Conservation (phyloP, 1,140 invertebrate genomes). For the Drosophila ogumai region DNA sequence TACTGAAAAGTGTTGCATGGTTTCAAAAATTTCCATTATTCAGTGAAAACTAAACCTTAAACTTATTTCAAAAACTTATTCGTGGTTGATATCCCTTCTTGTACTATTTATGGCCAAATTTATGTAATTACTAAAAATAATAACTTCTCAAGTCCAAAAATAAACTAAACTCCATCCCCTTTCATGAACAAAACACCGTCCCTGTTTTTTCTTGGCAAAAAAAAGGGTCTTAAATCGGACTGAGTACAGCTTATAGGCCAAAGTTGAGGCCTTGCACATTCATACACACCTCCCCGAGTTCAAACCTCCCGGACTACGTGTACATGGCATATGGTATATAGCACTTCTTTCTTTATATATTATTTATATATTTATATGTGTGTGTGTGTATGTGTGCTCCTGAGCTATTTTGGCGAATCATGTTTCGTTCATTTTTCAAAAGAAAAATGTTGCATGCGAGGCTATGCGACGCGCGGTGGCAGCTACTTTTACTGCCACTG, state of each 20-base stretch:
- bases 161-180: neutral
- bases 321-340: slow-evolving; percentile 32
- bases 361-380: slow-evolving; percentile 28
- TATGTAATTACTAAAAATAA: neutral
- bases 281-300: neutral
- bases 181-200: neutral
- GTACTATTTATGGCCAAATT: neutral
- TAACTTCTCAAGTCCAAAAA: neutral
- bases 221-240: slow-evolving; percentile 17
- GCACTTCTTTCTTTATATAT: slow-evolving; percentile 38
- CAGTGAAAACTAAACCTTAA: neutral
- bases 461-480: slow-evolving; percentile 59
- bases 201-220: slow-evolving; percentile 13
- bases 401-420: slow-evolving; percentile 76
- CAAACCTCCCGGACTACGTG: neutral
- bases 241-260: slow-evolving; percentile 73
- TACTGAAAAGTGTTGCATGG: neutral
- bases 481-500: slow-evolving; percentile 71
- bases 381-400: slow-evolving; percentile 22
- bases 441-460: slow-evolving; percentile 82
- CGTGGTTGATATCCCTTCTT: neutral
- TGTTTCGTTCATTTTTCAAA: slow-evolving; percentile 84
- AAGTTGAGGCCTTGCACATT: slow-evolving; percentile 62
- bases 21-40: too few species aligned
- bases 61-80: neutral